Evolutionary conservation across 1,140 invertebrate genomes (phyloP), one percentile per base, ranked within the genome.

Genomic region (Cheumatopsyche charites): DNA sequence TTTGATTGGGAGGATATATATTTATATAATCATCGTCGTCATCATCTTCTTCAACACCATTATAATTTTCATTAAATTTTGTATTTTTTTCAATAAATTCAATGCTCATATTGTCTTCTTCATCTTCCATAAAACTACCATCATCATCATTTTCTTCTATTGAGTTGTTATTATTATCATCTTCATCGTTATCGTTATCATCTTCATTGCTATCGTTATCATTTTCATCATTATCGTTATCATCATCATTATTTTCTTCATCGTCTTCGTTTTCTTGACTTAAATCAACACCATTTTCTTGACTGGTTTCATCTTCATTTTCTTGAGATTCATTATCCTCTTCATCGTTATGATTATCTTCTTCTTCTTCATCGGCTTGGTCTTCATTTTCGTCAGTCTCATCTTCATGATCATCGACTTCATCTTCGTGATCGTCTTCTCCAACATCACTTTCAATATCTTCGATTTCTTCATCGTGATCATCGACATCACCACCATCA

Each of bases 331-430:
- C 78, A 71, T 77, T 72, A 71, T 76, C 66, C 26, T 76, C 71
- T 17, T 78, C 75, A 72, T 78, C 77, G 15, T 78, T 76, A 41
- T 81, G 75, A 25, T 82, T 74, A 23, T 81, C 79, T 68, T 83
- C 73, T 71, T 83, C 82, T 75, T 83, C 80, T 58, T 78, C 76
- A 63, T 78, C 72, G 49, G 78, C 73, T 63, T 78, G 68, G n/a
- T 83, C 81, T 55, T 76, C 76, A 58, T 79, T 76, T 17, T 82
- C 75, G 61, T 80, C 77, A 74, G 80, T 72, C 21, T 77, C 71
- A 23, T 76, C 70, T 68, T 73, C 75, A 36, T 73, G 73, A 43
- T 79, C 75, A 25, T 78, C 73, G 52, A 78, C 77, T 36, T 77
- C 71, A 71, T 78, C 77, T 41, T 77, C 68, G 49, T 73, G 42